Evolutionary conservation across 1,140 invertebrate species (phyloP).

Genomic region (Nephotettix cincticeps): DNA sequence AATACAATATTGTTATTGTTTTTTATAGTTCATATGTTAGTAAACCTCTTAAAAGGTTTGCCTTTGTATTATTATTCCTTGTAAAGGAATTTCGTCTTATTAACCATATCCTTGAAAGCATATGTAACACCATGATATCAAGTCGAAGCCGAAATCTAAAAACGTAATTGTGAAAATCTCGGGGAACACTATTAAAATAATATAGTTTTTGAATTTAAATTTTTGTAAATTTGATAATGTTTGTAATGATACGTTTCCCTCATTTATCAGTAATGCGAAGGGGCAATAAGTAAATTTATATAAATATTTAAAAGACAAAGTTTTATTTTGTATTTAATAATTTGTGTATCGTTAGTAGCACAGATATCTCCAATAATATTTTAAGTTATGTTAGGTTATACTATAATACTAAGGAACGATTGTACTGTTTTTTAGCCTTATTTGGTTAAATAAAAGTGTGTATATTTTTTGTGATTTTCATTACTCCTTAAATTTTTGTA

Average conservation of each 20-base stretch:
- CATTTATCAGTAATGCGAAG: neutral
- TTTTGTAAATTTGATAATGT: slow-evolving; percentile 1
- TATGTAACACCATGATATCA: neutral
- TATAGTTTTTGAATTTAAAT: slow-evolving; percentile 11
- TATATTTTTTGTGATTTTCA: neutral
- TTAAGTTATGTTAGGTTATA: slow-evolving; percentile 21
- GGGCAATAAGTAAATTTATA: slow-evolving; percentile 23
- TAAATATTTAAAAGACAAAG: slow-evolving; percentile 19
- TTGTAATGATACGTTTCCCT: neutral
- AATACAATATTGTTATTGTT: neutral
- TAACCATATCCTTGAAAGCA: neutral
- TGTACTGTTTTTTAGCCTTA: slow-evolving; percentile 26
- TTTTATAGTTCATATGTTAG: neutral
- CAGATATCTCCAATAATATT: slow-evolving; percentile 10
- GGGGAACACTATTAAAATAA: neutral
- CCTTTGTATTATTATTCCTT: neutral
- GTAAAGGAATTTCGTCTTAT: neutral
- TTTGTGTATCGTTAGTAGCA: slow-evolving; percentile 11
- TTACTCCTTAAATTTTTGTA: no score
- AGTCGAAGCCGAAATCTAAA: slow-evolving; percentile 1
- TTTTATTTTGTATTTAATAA: slow-evolving; percentile 18
- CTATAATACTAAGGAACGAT: slow-evolving; percentile 20
- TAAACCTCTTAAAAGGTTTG: neutral
- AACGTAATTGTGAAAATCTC: neutral
- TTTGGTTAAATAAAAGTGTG: slow-evolving; percentile 26